These are phyloP conservation scores for Siniperca scherzeri DNA, from an alignment of 2,797 vertebrate genomes.

Conservation along the genomic window DNA sequence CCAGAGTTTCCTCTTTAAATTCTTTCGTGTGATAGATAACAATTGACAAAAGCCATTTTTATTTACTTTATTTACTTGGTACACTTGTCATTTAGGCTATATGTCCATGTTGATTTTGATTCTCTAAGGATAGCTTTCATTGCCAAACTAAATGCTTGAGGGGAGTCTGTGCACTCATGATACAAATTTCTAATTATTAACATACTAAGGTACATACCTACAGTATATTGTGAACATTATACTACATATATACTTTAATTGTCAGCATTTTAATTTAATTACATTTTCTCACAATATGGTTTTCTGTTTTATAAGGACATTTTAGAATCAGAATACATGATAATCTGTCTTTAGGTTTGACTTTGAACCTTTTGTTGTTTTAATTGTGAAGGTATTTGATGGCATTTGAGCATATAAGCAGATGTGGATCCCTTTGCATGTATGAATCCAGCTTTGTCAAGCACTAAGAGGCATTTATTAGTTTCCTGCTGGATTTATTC, in stretches of 20 bases:
- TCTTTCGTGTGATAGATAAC: not conserved
- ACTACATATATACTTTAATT: not conserved
- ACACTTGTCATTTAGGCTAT: not conserved
- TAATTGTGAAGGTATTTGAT: constrained; percentile 11
- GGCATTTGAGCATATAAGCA: not conserved
- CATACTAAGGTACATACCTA: not conserved
- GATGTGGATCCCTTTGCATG: not conserved
- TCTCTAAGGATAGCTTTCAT: not conserved
- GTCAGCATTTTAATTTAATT: not conserved
- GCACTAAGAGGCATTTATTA: not conserved
- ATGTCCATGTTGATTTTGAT: not conserved
- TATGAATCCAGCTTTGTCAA: constrained; percentile 2
- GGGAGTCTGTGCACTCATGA: not conserved
- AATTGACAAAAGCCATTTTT: not conserved
- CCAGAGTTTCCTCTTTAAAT: not conserved
- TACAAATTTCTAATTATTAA: not conserved
- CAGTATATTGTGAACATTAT: not conserved
- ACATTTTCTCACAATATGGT: not conserved
- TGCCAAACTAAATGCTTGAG: not conserved
- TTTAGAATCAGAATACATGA: not conserved
- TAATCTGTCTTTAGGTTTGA: not conserved
- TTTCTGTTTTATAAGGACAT: not conserved
- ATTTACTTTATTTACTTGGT: not conserved
- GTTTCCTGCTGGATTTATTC: constrained; percentile 15
- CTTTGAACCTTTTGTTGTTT: constrained; percentile 4